A percentile compares a stretch with the other conserved stretches of the same genome.
phyloP scores from a whole-genome alignment of 2,888 invertebrate species.

The Steinernema hermaphroditum region DNA sequence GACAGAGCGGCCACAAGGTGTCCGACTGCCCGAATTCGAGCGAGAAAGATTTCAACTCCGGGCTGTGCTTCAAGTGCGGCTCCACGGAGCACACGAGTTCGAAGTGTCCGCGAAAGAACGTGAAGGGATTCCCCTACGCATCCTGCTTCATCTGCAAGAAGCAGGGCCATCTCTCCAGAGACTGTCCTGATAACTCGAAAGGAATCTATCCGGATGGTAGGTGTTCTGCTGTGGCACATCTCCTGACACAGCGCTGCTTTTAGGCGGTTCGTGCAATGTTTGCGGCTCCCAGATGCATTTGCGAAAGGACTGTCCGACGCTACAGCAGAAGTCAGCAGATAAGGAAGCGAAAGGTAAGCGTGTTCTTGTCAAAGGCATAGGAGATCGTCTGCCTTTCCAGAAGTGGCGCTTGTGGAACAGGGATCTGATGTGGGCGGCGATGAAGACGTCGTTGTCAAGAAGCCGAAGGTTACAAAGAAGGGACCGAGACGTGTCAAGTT shows the following conservation, averaged over 20 bases:
- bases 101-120: slow-evolving; percentile 56
- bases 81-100: slow-evolving; percentile 80
- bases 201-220: slow-evolving; percentile 86
- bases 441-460: not conserved
- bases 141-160: slow-evolving; percentile 86
- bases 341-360: slow-evolving; percentile 25
- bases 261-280: slow-evolving; percentile 73
- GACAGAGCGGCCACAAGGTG: slow-evolving; percentile 79
- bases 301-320: slow-evolving; percentile 74
- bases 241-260: slow-evolving; percentile 44
- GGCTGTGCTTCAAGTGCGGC: slow-evolving; percentile 86
- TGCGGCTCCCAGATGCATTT: slow-evolving; percentile 86
- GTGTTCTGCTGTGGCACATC: slow-evolving; percentile 51
- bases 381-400: not conserved
- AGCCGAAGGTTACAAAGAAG: not conserved
- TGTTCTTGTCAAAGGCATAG: not conserved
- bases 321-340: not conserved
- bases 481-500: slow-evolving; percentile 19
- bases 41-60: slow-evolving; percentile 66
- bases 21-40: slow-evolving; percentile 77
- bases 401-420: not conserved
- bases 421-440: slow-evolving; percentile 3
- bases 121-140: slow-evolving; percentile 76
- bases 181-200: slow-evolving; percentile 84
- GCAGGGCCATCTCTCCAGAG: slow-evolving; percentile 82